Percentiles rank a stretch among this genome's conserved stretches.
Conservation (phyloP, 2,113 vertebrate genomes). For the Falco punctatus region DNA sequence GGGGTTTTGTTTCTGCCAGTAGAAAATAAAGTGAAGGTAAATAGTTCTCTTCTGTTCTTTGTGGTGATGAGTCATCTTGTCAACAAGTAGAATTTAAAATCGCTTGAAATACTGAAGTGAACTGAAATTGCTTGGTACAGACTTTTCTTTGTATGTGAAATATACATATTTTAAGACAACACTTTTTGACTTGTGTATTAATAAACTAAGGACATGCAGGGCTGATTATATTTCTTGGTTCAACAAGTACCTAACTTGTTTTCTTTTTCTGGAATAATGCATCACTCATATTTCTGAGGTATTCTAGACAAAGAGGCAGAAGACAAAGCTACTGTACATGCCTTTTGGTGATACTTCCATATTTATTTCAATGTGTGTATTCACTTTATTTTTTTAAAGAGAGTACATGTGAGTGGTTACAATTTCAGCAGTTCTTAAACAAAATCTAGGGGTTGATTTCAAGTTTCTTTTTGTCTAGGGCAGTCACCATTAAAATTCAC, state of each 20-base stretch:
- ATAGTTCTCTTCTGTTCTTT: background rate
- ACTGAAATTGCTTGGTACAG: background rate
- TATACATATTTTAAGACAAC: background rate
- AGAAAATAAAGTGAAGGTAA: background rate
- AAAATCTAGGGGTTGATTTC: background rate
- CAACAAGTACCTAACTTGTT: constrained; percentile 26
- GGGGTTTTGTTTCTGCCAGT: background rate
- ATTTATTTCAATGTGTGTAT: background rate
- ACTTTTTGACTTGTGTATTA: background rate
- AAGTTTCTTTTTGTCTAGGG: background rate
- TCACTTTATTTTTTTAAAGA: background rate
- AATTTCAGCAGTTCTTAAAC: background rate
- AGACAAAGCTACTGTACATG: background rate
- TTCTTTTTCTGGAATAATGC: background rate
- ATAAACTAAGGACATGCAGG: background rate
- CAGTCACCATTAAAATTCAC: background rate
- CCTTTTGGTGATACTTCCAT: background rate
- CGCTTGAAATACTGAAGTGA: background rate
- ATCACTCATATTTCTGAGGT: background rate
- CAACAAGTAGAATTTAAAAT: background rate
- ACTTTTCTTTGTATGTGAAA: background rate
- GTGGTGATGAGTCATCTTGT: background rate
- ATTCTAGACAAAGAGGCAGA: background rate
- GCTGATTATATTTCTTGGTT: background rate
- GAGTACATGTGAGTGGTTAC: background rate